phyloP scores from a whole-genome alignment of 2,113 vertebrate species.

The Pogonocichla stellata region DNA sequence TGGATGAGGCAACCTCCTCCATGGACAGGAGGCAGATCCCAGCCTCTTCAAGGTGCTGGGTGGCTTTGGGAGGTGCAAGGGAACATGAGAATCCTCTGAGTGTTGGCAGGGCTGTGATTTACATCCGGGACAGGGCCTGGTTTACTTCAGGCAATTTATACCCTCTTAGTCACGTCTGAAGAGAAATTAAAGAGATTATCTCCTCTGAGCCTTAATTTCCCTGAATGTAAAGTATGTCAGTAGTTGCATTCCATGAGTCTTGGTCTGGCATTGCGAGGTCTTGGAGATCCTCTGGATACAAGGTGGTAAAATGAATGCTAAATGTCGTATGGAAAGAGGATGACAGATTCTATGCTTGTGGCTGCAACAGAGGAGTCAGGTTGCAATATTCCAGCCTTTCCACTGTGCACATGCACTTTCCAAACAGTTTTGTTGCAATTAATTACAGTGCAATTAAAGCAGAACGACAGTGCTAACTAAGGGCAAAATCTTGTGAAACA shows the following conservation, averaged over 20 bases:
- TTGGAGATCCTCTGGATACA: neutral
- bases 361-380: neutral
- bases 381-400: slow-evolving; percentile 15
- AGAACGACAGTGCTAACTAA: slow-evolving; percentile 40
- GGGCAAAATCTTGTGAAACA: slow-evolving; percentile 43
- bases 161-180: neutral
- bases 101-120: neutral
- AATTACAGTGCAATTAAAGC: slow-evolving; percentile 56
- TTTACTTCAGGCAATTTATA: neutral
- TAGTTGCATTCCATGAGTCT: neutral
- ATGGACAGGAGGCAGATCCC: neutral
- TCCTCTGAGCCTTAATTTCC: neutral
- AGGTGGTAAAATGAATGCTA: neutral
- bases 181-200: neutral
- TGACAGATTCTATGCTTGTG: neutral
- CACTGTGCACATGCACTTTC: slow-evolving; percentile 3
- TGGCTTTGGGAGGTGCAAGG: neutral
- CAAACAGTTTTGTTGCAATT: slow-evolving; percentile 66
- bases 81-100: neutral
- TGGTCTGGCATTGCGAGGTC: neutral
- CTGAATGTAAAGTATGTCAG: neutral
- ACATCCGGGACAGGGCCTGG: neutral
- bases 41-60: neutral
- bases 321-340: neutral
- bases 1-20: neutral